A percentile compares a stretch with the other conserved stretches of the same genome.
phyloP scores from a whole-genome alignment of 2,797 vertebrate species.

The Sebastes minor region DNA sequence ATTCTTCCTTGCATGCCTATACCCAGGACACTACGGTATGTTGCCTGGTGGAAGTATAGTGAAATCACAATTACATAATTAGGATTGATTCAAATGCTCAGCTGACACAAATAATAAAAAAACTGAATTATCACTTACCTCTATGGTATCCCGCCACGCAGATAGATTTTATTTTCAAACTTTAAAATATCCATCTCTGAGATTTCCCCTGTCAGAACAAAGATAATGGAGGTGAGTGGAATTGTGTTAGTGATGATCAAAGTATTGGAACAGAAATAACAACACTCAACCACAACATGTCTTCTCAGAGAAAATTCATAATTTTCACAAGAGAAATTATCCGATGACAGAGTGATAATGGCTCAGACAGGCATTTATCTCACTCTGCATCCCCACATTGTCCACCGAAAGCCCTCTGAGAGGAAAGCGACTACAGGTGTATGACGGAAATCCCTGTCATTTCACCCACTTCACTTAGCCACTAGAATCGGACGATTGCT shows the following conservation, averaged over 20 bases:
- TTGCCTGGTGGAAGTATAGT: background rate
- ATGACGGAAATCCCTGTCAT: conserved; percentile 13
- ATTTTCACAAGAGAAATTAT: background rate
- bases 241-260: background rate
- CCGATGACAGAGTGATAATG: background rate
- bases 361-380: background rate
- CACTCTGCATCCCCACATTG: background rate
- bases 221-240: background rate
- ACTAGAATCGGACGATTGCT: conserved; percentile 11
- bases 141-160: background rate
- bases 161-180: background rate
- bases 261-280: background rate
- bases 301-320: background rate
- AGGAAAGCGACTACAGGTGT: background rate
- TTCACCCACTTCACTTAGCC: conserved; percentile 22
- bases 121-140: background rate
- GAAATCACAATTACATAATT: background rate
- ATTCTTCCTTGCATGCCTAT: rapidly evolving
- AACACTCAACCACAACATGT: background rate
- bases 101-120: background rate
- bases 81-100: background rate
- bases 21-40: background rate
- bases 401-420: background rate
- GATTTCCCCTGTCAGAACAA: background rate
- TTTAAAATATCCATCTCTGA: background rate